Percentiles rank a stretch among this genome's conserved stretches.
Conservation (phyloP, 2,888 invertebrate genomes). For the Folsomia candida region DNA sequence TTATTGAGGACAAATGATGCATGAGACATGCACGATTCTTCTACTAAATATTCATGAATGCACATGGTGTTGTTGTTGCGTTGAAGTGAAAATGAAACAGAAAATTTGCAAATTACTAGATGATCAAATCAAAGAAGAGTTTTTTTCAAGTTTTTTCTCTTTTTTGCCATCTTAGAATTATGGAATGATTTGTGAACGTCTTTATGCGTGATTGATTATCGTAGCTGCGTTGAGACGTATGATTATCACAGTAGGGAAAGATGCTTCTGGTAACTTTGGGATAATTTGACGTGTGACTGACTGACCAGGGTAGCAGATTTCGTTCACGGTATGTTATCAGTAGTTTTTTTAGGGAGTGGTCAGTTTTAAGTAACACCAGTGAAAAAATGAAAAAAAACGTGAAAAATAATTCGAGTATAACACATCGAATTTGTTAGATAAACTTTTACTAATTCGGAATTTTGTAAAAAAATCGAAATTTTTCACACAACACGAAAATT, state of each 20-base stretch:
- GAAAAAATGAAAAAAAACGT: too few relatives aligned
- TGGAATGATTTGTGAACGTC: neutral
- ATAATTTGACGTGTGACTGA: neutral
- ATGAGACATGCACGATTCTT: too few relatives aligned
- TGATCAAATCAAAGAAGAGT: neutral
- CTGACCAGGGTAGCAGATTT: too few relatives aligned
- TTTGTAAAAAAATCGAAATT: too few relatives aligned
- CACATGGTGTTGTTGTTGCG: neutral
- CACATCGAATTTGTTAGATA: too few relatives aligned
- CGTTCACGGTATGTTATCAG: too few relatives aligned
- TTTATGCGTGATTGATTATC: neutral
- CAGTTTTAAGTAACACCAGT: too few relatives aligned
- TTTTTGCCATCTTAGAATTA: neutral
- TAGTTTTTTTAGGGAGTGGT: too few relatives aligned
- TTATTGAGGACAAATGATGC: too few relatives aligned
- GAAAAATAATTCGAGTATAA: too few relatives aligned
- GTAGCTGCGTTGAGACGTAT: neutral
- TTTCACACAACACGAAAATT: too few relatives aligned
- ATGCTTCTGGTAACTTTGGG: neutral
- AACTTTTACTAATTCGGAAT: too few relatives aligned
- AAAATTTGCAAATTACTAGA: constrained; percentile 4
- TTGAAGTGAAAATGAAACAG: constrained; percentile 1
- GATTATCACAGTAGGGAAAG: neutral
- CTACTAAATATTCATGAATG: neutral
- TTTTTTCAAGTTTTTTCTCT: neutral